Evolutionary conservation across 2,113 vertebrate species (phyloP), one percentile per base, ranked within the genome.

Genomic region (Chinchilla lanigera): DNA sequence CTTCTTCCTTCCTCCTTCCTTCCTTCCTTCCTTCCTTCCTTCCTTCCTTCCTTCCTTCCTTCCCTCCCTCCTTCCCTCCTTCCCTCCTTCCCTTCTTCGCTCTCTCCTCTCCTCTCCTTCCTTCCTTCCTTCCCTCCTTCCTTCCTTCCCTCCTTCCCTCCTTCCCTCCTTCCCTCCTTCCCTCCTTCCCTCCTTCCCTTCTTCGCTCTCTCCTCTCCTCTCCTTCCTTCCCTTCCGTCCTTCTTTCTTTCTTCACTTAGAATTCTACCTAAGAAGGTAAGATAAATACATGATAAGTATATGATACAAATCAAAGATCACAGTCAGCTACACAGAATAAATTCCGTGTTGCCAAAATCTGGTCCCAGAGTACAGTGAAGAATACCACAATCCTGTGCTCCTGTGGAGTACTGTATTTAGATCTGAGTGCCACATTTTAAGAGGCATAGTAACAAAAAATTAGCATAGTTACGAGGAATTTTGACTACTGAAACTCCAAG

Each of bases 381-480:
- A 75, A 28, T 71, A 16, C 33, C 52, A 50, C 67, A 77, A 85
- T 84, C 82, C 63, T 54, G 4, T 86, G 47, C 38, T 60, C 38
- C 50, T 50, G 52, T 35, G 22, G 60, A 96, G 95, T 84, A 86
- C 56, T 56, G 0, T 63, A 63, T 93, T 96, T 83, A 86, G n/a
- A 90, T 78, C 19, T 81, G 28, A 13, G 35, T n/a, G 26, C 44
- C 28, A 12, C 82, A 41, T 92, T 61, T 93, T 84, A 75, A 92
- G 84, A 93, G n/a, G 56, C 12, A 56, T 85, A 75, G 93, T 86
- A 94, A 71, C 75, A 95, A 92, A 86, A 47, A 38, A 86, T 96
- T 73, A 93, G 22, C 71, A 58, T 56, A 93, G 35, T 88, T 58
- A 67, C 75, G 92, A 86, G 26, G 75, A 86, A 87, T 87, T 92